Evolutionary conservation across 2,113 vertebrate species (phyloP).

Genomic region (Zosterops borbonicus): DNA sequence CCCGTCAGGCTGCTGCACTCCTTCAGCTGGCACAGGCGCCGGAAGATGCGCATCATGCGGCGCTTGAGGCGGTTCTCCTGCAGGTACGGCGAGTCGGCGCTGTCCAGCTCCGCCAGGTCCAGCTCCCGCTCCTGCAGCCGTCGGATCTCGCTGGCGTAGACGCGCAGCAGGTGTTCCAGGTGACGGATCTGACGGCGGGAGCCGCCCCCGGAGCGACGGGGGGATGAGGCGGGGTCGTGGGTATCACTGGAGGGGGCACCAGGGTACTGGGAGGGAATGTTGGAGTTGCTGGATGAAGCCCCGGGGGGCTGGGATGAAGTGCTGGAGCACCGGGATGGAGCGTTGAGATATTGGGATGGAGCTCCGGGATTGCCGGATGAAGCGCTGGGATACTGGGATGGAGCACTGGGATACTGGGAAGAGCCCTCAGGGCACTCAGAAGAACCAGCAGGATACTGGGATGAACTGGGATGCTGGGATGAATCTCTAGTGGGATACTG

Average conservation of each 20-base stretch:
- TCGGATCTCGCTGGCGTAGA: neutral
- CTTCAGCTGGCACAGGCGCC: neutral
- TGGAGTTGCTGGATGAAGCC: too few species aligned
- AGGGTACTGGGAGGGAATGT: neutral
- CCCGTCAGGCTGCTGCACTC: neutral
- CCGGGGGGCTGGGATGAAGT: too few species aligned
- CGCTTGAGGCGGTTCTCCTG: neutral
- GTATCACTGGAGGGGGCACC: too few species aligned
- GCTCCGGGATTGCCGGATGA: accelerated
- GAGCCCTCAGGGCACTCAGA: too few species aligned
- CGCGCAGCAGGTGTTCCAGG: neutral
- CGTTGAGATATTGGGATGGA: neutral
- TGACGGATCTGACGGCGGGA: neutral
- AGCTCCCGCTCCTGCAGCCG: neutral
- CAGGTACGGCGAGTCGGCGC: neutral
- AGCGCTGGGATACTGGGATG: neutral
- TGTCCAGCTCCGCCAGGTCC: neutral
- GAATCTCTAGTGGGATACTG: neutral
- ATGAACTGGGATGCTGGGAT: neutral
- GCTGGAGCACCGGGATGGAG: too few species aligned
- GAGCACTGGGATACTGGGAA: neutral
- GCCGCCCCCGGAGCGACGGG: neutral
- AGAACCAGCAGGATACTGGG: neutral
- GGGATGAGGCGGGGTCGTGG: neutral
- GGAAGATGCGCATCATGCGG: neutral